Evolutionary conservation across 2,888 invertebrate species (phyloP), one percentile per base, ranked within the genome.

Genomic region (Sabatieria punctata): DNA sequence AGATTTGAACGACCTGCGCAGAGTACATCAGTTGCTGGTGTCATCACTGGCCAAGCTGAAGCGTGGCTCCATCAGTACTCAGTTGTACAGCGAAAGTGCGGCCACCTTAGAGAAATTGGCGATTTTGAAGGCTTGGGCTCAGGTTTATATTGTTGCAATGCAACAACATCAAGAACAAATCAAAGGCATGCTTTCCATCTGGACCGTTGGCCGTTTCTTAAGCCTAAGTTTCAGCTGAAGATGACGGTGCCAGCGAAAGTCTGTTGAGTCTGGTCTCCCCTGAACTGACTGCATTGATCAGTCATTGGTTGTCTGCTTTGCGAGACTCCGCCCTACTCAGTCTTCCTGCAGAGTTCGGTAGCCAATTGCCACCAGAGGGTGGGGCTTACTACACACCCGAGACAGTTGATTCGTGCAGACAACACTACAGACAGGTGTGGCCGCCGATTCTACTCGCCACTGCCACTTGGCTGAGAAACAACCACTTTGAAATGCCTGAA

Each of bases 111-210:
- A 97, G 66, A 88, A 91, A 65, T 70, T 99, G 41, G 88, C 95
- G 8, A 95, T 99, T 55, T 71, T 97, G 41, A 88, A 91, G 67
- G 95, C 97, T 1, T 99, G 97, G 97, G 95, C 97, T 2, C 93
- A 97, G 78, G 85, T 91, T 1, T 93, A 91, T 65, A 84, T 89
- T 57, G 88, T 89, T 18, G 89, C 91, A 1, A 86, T 91, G 80
- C 77, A 80, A 33, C 55, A 57, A 22, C 61, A 59, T 38, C 60
- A 65, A 49, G 48, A 52, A 40, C 33, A 35, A n/a, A n/a, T n/a
- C n/a, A n/a, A n/a, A n/a, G n/a, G n/a, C n/a, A n/a, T 30, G 8
- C 30, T 30, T 30, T 30, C 15, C 30, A 11, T 30, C 30, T 30
- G 30, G 8, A 11, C 21, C 19, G n/a, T 30, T 18, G 6, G 24